These are phyloP conservation scores for Vandiemenella viatica DNA, from an alignment of 2,888 invertebrate genomes.

Conservation along the genomic window DNA sequence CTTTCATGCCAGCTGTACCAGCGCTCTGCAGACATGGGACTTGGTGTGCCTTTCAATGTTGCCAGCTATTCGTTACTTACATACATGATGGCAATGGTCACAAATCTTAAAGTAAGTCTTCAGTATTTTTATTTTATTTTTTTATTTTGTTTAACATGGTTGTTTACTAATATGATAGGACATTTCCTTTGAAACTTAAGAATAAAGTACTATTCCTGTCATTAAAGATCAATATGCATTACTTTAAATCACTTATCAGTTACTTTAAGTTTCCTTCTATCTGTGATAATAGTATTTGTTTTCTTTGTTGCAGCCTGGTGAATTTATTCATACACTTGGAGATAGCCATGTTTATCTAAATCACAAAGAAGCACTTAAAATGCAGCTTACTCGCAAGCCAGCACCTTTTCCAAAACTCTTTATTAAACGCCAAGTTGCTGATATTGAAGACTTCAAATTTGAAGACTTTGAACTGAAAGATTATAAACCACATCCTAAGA, in stretches of 20 bases:
- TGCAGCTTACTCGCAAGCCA: slow-evolving; percentile 66
- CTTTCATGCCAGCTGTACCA: slow-evolving; percentile 89
- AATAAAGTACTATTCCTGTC: too few species aligned
- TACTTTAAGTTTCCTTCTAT: too few species aligned
- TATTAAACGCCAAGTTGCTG: slow-evolving; percentile 54
- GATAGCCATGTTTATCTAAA: slow-evolving; percentile 91
- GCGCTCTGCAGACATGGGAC: slow-evolving; percentile 91
- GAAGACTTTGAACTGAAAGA: slow-evolving; percentile 74
- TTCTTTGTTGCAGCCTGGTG: slow-evolving; percentile 53
- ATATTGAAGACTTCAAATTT: slow-evolving; percentile 73
- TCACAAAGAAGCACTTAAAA: slow-evolving; percentile 68
- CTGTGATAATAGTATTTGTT: background rate
- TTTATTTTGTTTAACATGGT: background rate
- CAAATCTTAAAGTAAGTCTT: slow-evolving; percentile 57
- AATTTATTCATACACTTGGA: slow-evolving; percentile 87
- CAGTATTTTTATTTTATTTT: background rate
- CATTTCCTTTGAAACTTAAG: too few species aligned
- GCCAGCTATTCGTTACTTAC: slow-evolving; percentile 90
- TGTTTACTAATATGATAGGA: background rate
- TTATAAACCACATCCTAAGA: slow-evolving; percentile 79
- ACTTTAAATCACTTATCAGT: too few species aligned
- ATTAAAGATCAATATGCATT: too few species aligned
- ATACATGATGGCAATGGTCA: slow-evolving; percentile 90
- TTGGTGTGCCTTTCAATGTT: slow-evolving; percentile 98
- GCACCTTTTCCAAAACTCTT: slow-evolving; percentile 65